Percentiles rank a stretch among this genome's conserved stretches.
Evolutionary conservation across 2,797 vertebrate genomes (phyloP).

Genomic region (Cossypha caffra): DNA sequence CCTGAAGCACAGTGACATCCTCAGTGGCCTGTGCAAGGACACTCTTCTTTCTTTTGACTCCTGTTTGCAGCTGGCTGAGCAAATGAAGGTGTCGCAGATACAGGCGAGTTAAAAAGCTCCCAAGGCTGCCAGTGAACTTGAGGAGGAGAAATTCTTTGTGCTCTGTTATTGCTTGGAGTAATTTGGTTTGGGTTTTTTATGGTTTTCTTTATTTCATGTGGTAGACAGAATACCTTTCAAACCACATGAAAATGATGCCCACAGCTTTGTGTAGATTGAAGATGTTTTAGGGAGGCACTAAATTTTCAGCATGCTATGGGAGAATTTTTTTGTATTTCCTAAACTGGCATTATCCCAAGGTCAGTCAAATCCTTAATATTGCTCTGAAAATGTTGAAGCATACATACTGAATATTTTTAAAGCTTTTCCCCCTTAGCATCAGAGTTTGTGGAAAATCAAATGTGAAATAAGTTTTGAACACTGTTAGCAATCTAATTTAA

Average conservation of each 20-base stretch:
- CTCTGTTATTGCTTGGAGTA: background rate
- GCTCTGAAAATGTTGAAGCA: background rate
- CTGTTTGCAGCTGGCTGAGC: conserved; percentile 86
- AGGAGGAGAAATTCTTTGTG: background rate
- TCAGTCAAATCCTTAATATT: background rate
- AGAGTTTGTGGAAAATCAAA: background rate
- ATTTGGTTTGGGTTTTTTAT: background rate
- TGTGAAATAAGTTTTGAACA: background rate
- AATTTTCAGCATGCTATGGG: background rate
- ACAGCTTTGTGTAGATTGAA: background rate
- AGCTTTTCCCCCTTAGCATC: background rate
- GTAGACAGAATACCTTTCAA: background rate
- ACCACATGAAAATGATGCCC: background rate
- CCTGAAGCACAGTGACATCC: conserved; percentile 87
- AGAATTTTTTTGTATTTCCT: background rate
- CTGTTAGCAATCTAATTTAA: background rate
- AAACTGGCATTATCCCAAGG: background rate
- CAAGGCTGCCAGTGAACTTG: background rate
- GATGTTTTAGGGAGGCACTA: background rate
- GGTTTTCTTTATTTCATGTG: background rate
- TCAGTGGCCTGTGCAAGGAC: conserved; percentile 84
- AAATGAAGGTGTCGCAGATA: conserved; percentile 77
- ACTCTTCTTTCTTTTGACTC: conserved; percentile 82
- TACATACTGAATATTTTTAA: background rate
- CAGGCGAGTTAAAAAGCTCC: conserved; percentile 78